Evolutionary conservation across 2,113 vertebrate genomes (phyloP), one percentile per base, ranked within the genome.

Genomic region (Sorex fumeus): DNA sequence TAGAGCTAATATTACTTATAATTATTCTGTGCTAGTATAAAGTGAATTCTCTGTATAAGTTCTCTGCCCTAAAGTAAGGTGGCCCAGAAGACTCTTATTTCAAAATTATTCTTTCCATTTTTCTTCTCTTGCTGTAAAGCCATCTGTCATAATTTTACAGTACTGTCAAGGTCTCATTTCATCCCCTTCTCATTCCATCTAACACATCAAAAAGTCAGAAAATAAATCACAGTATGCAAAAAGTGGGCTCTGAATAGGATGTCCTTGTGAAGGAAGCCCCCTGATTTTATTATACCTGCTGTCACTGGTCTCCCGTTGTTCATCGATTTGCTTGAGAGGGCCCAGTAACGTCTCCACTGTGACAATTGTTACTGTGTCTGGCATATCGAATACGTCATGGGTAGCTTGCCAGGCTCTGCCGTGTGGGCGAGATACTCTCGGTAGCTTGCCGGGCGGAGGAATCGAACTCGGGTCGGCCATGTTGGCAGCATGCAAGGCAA

Each of bases 81-180:
- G 32, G 84, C 69, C 21, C 53, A 93, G 28, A 86, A 57, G 27
- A 88, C 23, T 76, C 34, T 67, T 78, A n/a, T 83, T 94, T 79
- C 71, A 43, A 85, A 93, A 50, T 76, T 82, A 60, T 15, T 83
- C 71, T 75, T 62, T 82, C 50, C 66, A 89, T 88, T 89, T 89
- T 86, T 88, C 53, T 94, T 64, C 28, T 84, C 19, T 43, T 19
- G 84, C 47, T 60, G 8, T 85, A 74, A 93, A 23, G 50, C 4
- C 27, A 85, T 0, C 34, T n/a, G 13, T n/a, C 10, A 47, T 60
- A 89, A 77, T 7, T 88, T 89, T 10, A 72, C 23, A 43, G 75
- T 64, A n/a, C 3, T 87, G 25, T 64, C n/a, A 89, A 30, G 15
- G 6, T 69, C 69, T 71, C 13, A 40, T 40, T 40, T 40, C 40